Base-by-base conservation (phyloP, 1,140 invertebrate genomes). In the Eufriesea mexicana region DNA sequence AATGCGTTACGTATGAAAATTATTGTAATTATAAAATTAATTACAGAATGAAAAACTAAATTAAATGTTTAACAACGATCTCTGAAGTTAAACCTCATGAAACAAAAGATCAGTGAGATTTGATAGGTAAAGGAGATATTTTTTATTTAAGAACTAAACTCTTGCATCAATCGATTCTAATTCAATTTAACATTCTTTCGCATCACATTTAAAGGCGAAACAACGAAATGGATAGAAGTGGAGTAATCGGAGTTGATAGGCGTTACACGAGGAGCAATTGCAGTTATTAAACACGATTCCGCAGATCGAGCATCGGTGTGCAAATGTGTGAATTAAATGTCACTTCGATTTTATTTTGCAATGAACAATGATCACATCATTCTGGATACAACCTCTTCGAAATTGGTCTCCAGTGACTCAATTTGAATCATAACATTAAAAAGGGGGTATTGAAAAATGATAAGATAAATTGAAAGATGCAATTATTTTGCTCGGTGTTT, bases 281-380 rank as follows among this genome's bases (percentile, higher is more conserved):
- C 42, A 59, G 49, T 75, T 81, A 75, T 81, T 81, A 55, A 75
- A 75, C n/a, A 14, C 35, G 71, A 75, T 64, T 42, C 59, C 47
- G 23, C 49, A 23, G 23, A 9, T 64, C 55, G 42, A 73, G 47
- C 49, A 51, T 51, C 45, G 68, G 20, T 35, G 25, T 28, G 47
- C 16, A 23, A 75, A 42, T 49, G n/a, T 54, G 55, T 35, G 35
- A 64, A 62, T 82, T 64, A 67, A 55, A 55, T 18, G 28, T 20
- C 62, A 18, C n/a, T 68, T 68, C n/a, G 10, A 59, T 47, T 47
- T 55, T 47, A 59, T 0, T 23, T 77, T 23, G 59, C 28, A 18
- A 7, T 18, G 8, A 28, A 66, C 35, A 25, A 23, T 25, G n/a
- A 59, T 59, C 57, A 9, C 10, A 5, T 35, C 35, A n/a, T 57